Percentiles rank a stretch among this genome's conserved stretches.
phyloP scores from a whole-genome alignment of 2,797 vertebrate species.

The Ara ararauna region DNA sequence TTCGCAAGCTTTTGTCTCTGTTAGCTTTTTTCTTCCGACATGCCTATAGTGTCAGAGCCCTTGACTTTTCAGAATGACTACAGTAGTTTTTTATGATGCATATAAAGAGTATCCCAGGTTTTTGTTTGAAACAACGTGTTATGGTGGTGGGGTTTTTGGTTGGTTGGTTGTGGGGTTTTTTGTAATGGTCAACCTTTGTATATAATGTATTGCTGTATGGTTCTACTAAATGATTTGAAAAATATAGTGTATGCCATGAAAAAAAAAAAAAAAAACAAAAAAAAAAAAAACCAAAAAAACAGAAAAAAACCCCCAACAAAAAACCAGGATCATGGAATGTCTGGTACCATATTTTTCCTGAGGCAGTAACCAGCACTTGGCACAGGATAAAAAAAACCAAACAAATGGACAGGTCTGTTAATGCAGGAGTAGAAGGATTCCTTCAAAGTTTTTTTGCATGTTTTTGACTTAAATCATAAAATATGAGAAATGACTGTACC shows the following conservation, averaged over 20 bases:
- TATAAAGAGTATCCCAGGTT: neutral
- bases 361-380: neutral
- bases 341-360: neutral
- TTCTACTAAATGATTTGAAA: neutral
- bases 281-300: fast-evolving
- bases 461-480: neutral
- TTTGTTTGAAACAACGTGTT: neutral
- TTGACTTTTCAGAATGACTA: neutral
- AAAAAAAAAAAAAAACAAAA: neutral
- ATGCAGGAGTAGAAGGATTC: neutral
- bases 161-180: neutral
- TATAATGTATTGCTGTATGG: neutral
- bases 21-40: neutral
- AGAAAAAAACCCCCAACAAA: no score
- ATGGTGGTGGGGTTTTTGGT: fast-evolving
- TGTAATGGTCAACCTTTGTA: neutral
- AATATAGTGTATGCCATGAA: neutral
- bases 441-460: neutral
- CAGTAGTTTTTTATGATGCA: neutral
- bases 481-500: neutral
- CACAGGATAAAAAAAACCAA: neutral
- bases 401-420: neutral
- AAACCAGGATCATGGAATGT: neutral
- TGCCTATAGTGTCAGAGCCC: neutral
- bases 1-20: neutral